Base-by-base conservation (phyloP, 2,888 invertebrate species). In the Eupithecia tripunctaria region DNA sequence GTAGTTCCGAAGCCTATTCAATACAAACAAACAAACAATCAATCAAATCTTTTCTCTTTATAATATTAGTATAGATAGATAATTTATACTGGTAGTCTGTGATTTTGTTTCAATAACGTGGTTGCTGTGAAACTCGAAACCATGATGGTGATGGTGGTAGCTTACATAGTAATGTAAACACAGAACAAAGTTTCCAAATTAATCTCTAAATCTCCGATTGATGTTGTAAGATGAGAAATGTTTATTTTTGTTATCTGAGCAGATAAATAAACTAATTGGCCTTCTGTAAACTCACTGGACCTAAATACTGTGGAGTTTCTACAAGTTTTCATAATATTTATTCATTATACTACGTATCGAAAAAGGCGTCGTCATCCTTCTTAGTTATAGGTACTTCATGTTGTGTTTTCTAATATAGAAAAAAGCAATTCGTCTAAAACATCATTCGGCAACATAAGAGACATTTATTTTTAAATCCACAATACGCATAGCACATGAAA, bases 381-480 rank as follows among this genome's bases (percentile, higher is more conserved):
- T 15, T 18, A 41, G 15, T 18, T 41, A 41, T 5, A 41, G n/a
- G n/a, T n/a, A n/a, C 1, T 41, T 41, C 6, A 41, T 15, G 15
- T 41, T 15, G 41, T 41, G 18, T 4, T 2, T 41, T 38, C 64
- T 64, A 15, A 21, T 41, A 38, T 25, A 64, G 64, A 25, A 25
- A n/a, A 18, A 41, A 64, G 38, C 38, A 64, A 64, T 64, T 64
- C 64, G 64, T 64, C 64, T 21, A 64, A 63, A 64, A 38, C 21
- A 10, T 36, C n/a, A 21, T 21, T 32, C 18, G 18, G 10, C 3
- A 64, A 64, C 63, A 64, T 38, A 79, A 75, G 74, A 71, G 77
- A 73, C 67, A 47, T 76, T 76, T 79, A 78, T 79, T 79, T 78
- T 74, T 78, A 79, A 72, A 78, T 77, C 51, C 56, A 78, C 76